Evolutionary conservation across 2,888 invertebrate genomes (phyloP).

Genomic region (Spodoptera exigua): DNA sequence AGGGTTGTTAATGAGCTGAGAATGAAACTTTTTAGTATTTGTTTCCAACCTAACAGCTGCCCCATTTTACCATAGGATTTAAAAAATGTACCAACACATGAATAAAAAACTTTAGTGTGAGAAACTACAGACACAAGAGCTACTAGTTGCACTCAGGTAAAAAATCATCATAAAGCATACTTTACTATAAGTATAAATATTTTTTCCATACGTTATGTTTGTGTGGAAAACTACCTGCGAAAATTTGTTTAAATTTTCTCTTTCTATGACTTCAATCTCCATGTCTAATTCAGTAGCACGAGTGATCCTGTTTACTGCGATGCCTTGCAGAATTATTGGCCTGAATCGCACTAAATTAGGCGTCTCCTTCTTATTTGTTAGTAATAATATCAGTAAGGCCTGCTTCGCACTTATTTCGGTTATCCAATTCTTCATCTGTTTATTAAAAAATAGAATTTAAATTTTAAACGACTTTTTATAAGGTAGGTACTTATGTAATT

Average conservation of each 20-base stretch:
- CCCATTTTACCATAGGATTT: too few species aligned
- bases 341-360: constrained; percentile 74
- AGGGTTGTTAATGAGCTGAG: too few species aligned
- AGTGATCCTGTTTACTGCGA: constrained; percentile 83
- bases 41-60: too few species aligned
- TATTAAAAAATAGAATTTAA: not conserved
- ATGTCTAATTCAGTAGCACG: constrained; percentile 78
- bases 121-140: too few species aligned
- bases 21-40: too few species aligned
- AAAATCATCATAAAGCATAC: too few species aligned
- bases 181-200: too few species aligned
- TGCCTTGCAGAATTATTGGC: constrained; percentile 78
- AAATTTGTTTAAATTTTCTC: constrained; percentile 72
- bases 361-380: constrained; percentile 81
- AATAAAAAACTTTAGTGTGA: too few species aligned
- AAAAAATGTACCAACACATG: too few species aligned
- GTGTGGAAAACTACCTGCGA: constrained; percentile 65
- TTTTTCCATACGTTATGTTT: too few species aligned
- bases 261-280: constrained; percentile 85
- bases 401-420: constrained; percentile 76
- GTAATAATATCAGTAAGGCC: constrained; percentile 76
- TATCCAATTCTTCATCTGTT: constrained; percentile 81
- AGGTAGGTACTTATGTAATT: not conserved
- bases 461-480: not conserved
- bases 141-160: too few species aligned